Evolutionary conservation across 2,888 invertebrate genomes (phyloP), one percentile per base, ranked within the genome.

Genomic region (Pyrrhia umbra): DNA sequence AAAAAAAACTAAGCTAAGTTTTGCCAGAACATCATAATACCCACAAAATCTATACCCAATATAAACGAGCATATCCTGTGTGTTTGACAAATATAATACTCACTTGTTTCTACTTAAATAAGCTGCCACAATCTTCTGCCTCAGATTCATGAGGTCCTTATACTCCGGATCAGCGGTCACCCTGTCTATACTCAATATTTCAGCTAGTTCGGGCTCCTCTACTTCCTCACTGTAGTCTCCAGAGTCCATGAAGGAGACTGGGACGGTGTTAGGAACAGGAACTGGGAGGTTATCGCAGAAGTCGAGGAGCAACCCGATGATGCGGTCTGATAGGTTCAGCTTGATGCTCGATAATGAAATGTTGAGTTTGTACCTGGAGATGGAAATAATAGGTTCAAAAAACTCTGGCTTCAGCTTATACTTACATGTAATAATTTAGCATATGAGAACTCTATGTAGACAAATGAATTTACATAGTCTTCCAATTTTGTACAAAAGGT

Each of bases 321-420:
- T 96, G 51, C 96, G 95, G 84, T 98, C 97, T 0, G 97, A 97
- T 34, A 97, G 90, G 88, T 97, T 97, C 34, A 98, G 87, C 80
- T 97, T 97, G 42, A 98, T 83, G 68, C 96, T 96, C 20, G 97
- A 96, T 21, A 97, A 91, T 0, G 96, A 96, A 40, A 97, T 95
- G 85, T 97, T 97, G 50, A 97, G 94, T 91, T 98, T 98, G 83
- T 97, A 96, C 87, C 97, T 97, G 90, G 84, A 1, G 46, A 21
- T 2, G 13, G 23, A 42, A 21, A n/a, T 15, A 15, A 18, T 2
- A 0, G 10, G 18, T 42, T n/a, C n/a, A 40, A 34, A n/a, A 1
- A n/a, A 15, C 2, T 13, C 2, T n/a, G 5, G n/a, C 6, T 6
- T 23, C 23, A 23, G n/a, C n/a, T n/a, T n/a, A n/a, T n/a, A n/a